Evolutionary conservation across 2,888 invertebrate species (phyloP), one percentile per base, ranked within the genome.

Genomic region (Microctonus aethiopoides): DNA sequence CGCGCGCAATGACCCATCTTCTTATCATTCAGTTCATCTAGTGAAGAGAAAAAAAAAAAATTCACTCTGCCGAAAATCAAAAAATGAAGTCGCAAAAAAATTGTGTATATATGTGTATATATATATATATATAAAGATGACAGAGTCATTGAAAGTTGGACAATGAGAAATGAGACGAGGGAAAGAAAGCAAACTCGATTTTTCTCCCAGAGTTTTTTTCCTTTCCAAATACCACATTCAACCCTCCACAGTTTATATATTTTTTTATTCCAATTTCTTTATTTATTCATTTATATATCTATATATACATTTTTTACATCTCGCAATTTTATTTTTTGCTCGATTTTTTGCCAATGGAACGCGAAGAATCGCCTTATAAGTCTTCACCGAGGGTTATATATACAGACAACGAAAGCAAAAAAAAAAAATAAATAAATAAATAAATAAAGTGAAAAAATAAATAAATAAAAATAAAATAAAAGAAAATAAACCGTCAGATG

Each of bases 341-440:
- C 76, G 78, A 79, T 82, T 83, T 82, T 83, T 83, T 80, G 46
- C 78, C 75, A 73, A 24, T 79, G 79, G 83, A 82, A 83, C 84
- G 82, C 80, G 77, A 79, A 74, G 82, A 83, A 83, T 84, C 80
- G 82, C 84, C 84, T 84, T 84, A 84, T 84, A 84, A 83, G 84
- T 81, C 81, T 77, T 78, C 80, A 73, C 75, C 74, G 77, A 76
- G 77, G 71, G 46, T 46, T 46, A 46, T 16, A 46, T 75, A 63
- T 63, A 51, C 72, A 68, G 71, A 65, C 70, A 77, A 77, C 78
- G 80, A 79, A 76, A 77, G 76, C 36, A 67, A 69, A 69, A 71
- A 68, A 29, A 29, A 29, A 5, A 29, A 29, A 29, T 29, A 29
- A 29, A 29, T 5, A 29, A 7, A 5, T 3, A 29, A 29, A 7